A percentile compares a stretch with the other conserved stretches of the same genome.
phyloP scores from a whole-genome alignment of 2,888 invertebrate species.

The Philereme transversata region DNA sequence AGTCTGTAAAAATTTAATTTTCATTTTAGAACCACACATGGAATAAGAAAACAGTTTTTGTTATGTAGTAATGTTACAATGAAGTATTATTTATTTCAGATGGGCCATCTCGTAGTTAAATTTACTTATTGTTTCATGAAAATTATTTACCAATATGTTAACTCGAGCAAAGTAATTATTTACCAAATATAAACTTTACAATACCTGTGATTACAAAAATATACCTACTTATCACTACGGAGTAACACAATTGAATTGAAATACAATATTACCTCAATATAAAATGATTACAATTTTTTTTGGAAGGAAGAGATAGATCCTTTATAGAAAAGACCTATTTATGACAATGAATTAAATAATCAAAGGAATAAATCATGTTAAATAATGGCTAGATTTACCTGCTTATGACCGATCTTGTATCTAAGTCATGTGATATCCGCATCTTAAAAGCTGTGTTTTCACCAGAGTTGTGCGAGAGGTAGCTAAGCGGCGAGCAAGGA shows the following conservation, averaged over 20 bases:
- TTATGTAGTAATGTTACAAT: conserved; percentile 23
- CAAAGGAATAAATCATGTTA: too few species aligned
- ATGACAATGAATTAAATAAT: too few species aligned
- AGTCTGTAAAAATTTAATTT: conserved; percentile 80
- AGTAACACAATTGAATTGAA: conserved; percentile 67
- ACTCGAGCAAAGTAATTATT: conserved; percentile 15
- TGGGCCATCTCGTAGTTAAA: conserved; percentile 4
- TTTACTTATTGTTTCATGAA: conserved; percentile 35
- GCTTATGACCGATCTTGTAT: too few species aligned
- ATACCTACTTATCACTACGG: conserved; percentile 72
- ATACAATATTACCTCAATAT: conserved; percentile 48
- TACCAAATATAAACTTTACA: conserved; percentile 22
- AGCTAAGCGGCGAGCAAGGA: too few species aligned
- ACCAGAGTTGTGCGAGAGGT: too few species aligned
- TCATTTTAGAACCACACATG: conserved; percentile 67
- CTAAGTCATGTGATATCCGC: too few species aligned
- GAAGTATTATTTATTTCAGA: conserved; percentile 2
- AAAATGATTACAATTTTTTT: conserved; percentile 32
- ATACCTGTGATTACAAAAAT: conserved; percentile 71
- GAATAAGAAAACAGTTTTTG: conserved; percentile 53
- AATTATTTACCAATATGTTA: conserved; percentile 26
- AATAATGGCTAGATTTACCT: too few species aligned
- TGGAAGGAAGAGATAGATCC: too few species aligned
- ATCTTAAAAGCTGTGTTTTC: too few species aligned
- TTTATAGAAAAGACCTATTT: too few species aligned